phyloP scores from a whole-genome alignment of 2,113 vertebrate genomes.

The Oryzias javanicus region DNA sequence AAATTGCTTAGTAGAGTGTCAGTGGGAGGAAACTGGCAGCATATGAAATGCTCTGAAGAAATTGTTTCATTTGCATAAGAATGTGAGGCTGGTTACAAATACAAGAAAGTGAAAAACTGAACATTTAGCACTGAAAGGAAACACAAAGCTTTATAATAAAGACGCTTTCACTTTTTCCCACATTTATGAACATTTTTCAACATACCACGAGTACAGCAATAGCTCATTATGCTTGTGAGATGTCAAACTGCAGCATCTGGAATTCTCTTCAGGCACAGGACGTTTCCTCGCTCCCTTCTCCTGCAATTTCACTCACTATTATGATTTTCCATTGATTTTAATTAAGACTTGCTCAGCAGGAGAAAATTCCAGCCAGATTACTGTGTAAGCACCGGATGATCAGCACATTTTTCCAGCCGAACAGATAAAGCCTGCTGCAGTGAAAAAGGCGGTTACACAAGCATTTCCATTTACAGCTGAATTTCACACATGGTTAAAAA shows the following conservation, averaged over 20 bases:
- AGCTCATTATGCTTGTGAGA: slow-evolving; percentile 19
- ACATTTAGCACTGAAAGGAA: too few relatives aligned
- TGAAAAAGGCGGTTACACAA: slow-evolving; percentile 68
- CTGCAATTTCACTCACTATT: slow-evolving; percentile 65
- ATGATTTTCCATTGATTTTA: slow-evolving; percentile 85
- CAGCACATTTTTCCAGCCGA: slow-evolving; percentile 80
- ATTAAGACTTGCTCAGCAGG: slow-evolving; percentile 83
- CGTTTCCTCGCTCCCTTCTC: slow-evolving; percentile 50
- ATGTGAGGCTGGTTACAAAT: neutral
- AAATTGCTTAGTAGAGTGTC: neutral
- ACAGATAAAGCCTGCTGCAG: slow-evolving; percentile 74
- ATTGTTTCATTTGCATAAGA: slow-evolving; percentile 25
- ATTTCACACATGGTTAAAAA: slow-evolving; percentile 22
- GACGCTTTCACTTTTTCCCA: too few relatives aligned
- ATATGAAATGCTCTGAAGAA: slow-evolving; percentile 1
- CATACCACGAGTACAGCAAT: neutral
- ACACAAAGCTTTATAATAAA: too few relatives aligned
- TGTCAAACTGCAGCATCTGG: slow-evolving; percentile 19
- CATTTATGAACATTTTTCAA: neutral
- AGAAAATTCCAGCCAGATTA: slow-evolving; percentile 83
- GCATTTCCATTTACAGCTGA: slow-evolving; percentile 23
- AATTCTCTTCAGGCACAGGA: slow-evolving; percentile 49
- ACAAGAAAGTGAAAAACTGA: neutral
- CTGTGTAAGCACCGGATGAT: slow-evolving; percentile 75
- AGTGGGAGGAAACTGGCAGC: slow-evolving; percentile 12